These are phyloP conservation scores for Chymomyza caudatula DNA, from an alignment of 2,888 invertebrate genomes.

Conservation along the genomic window DNA sequence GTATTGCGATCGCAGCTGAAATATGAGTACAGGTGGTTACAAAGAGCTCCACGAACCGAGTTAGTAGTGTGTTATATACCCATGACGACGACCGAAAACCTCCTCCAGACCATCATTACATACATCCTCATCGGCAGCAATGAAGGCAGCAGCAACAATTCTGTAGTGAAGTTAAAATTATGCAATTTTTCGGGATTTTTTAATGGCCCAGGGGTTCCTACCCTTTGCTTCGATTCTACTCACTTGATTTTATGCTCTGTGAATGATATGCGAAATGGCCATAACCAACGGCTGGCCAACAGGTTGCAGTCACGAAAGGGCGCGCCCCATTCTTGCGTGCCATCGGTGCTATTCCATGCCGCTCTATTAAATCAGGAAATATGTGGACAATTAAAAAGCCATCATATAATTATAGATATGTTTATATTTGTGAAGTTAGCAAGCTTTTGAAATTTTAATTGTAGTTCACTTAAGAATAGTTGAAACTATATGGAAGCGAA, in stretches of 20 bases:
- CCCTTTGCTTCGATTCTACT: conserved; percentile 29
- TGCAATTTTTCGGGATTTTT: neutral
- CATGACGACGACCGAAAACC: conserved; percentile 84
- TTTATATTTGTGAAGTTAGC: neutral
- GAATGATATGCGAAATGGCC: conserved; percentile 78
- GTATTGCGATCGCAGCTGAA: conserved; percentile 78
- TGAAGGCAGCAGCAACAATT: conserved; percentile 82
- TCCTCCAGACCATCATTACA: conserved; percentile 85
- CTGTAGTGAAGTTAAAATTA: conserved; percentile 64
- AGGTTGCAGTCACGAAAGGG: conserved; percentile 78
- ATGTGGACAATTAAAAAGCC: neutral
- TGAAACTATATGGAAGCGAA: too few relatives aligned
- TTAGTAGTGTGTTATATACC: conserved; percentile 66
- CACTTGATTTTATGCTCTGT: conserved; percentile 76
- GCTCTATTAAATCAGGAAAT: conserved; percentile 31
- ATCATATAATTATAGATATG: neutral
- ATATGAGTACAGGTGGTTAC: neutral
- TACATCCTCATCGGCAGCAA: conserved; percentile 83
- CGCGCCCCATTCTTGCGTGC: conserved; percentile 77
- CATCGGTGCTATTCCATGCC: conserved; percentile 78
- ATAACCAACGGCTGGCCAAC: conserved; percentile 77
- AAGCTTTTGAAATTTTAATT: neutral
- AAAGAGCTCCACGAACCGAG: neutral
- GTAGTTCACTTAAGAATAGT: neutral
- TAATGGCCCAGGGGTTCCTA: neutral